Percentiles rank a stretch among this genome's conserved stretches.
Conservation (phyloP, 2,888 invertebrate species). For the Antheraea yamamai region DNA sequence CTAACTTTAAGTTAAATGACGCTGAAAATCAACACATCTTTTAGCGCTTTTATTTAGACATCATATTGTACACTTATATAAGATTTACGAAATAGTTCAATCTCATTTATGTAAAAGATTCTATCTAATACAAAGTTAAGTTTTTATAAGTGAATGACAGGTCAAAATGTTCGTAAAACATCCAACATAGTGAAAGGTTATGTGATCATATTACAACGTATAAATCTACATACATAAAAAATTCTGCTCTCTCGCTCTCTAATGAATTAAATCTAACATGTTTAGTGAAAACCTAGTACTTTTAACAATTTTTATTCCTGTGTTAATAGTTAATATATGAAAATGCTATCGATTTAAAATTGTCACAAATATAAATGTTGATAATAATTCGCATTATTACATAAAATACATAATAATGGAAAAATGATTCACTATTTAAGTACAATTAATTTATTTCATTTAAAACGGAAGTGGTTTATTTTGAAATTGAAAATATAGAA, state of each 20-base stretch:
- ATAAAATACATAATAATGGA: background rate
- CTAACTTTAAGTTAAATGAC: background rate
- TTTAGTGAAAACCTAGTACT: background rate
- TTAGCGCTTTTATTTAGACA: background rate
- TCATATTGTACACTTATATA: background rate
- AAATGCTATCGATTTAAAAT: background rate
- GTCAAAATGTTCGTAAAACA: background rate
- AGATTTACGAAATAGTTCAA: background rate
- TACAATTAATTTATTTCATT: background rate
- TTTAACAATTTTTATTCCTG: background rate
- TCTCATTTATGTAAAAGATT: background rate
- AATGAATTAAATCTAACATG: background rate
- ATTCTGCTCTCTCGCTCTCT: background rate
- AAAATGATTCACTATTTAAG: background rate
- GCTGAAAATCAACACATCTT: background rate
- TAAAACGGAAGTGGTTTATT: background rate
- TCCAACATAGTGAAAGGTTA: conserved; percentile 7
- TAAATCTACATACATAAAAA: conserved; percentile 4
- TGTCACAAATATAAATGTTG: background rate
- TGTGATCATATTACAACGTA: conserved; percentile 5
- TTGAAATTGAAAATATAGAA: background rate
- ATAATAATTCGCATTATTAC: background rate
- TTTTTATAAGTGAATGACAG: conserved; percentile 21
- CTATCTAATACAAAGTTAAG: background rate
- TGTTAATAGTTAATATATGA: background rate